These are phyloP conservation scores for Heliothis virescens DNA, from an alignment of 1,140 invertebrate species.

Conservation along the genomic window DNA sequence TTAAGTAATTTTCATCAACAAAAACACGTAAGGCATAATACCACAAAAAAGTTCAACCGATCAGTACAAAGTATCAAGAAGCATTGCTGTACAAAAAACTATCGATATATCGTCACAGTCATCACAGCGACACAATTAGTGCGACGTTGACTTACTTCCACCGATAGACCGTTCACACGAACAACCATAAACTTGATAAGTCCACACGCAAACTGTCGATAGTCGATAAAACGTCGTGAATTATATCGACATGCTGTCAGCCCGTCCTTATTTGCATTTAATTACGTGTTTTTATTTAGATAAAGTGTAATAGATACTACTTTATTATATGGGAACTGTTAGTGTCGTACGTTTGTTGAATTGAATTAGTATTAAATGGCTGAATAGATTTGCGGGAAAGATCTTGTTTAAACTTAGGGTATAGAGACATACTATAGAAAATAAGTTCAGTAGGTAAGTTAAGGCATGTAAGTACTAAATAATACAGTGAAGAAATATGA, in stretches of 20 bases:
- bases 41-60: neutral
- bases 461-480: too few species aligned
- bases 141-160: constrained; percentile 61
- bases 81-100: neutral
- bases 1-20: neutral
- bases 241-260: constrained; percentile 63
- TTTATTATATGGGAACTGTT: constrained; percentile 31
- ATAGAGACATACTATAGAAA: too few species aligned
- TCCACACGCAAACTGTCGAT: constrained; percentile 62
- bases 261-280: constrained; percentile 65
- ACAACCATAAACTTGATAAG: constrained; percentile 64
- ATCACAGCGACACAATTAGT: constrained; percentile 58
- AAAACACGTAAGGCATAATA: neutral
- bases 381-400: too few species aligned
- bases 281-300: constrained; percentile 52
- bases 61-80: constrained; percentile 10
- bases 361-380: neutral
- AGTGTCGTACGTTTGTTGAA: constrained; percentile 20
- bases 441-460: too few species aligned
- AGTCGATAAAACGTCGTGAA: constrained; percentile 62
- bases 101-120: constrained; percentile 32
- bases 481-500: too few species aligned
- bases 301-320: constrained; percentile 43
- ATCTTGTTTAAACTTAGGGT: too few species aligned
- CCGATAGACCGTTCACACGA: constrained; percentile 55